These are phyloP conservation scores for Netelia melanura DNA, from an alignment of 2,888 invertebrate species.

Conservation along the genomic window DNA sequence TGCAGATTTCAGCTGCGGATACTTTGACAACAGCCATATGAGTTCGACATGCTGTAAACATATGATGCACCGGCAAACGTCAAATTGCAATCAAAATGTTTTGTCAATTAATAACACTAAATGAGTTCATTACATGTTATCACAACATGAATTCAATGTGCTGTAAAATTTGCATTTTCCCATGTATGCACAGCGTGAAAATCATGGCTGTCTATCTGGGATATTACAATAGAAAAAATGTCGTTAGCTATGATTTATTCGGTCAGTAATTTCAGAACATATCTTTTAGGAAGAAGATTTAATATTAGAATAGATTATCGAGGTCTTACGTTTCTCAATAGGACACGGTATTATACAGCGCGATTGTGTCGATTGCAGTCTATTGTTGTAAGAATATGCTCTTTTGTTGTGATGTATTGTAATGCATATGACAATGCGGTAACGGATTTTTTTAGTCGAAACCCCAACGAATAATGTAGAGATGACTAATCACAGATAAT, in stretches of 20 bases:
- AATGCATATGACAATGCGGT: constrained; percentile 72
- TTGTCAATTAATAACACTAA: too few species aligned
- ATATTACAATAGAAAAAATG: constrained; percentile 42
- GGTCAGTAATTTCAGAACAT: constrained; percentile 62
- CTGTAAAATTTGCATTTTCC: too few species aligned
- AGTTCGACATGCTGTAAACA: too few species aligned
- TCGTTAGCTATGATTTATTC: constrained; percentile 52
- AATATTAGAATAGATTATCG: constrained; percentile 74
- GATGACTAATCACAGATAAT: constrained; percentile 3
- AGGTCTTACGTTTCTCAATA: constrained; percentile 70
- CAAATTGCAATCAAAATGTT: too few species aligned
- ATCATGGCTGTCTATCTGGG: too few species aligned
- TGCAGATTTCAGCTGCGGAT: too few species aligned
- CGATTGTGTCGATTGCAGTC: constrained; percentile 73
- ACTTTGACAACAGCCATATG: too few species aligned
- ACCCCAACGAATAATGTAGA: constrained; percentile 57
- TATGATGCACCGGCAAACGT: too few species aligned
- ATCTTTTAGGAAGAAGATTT: constrained; percentile 69
- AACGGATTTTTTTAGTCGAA: constrained; percentile 74
- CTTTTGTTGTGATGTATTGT: constrained; percentile 69
- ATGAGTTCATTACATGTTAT: too few species aligned
- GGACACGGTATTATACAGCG: constrained; percentile 70
- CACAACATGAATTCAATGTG: too few species aligned
- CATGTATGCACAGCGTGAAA: too few species aligned
- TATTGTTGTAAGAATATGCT: constrained; percentile 71